Evolutionary conservation across 2,797 vertebrate genomes (phyloP).

Genomic region (Melanotaenia parkinsoni): DNA sequence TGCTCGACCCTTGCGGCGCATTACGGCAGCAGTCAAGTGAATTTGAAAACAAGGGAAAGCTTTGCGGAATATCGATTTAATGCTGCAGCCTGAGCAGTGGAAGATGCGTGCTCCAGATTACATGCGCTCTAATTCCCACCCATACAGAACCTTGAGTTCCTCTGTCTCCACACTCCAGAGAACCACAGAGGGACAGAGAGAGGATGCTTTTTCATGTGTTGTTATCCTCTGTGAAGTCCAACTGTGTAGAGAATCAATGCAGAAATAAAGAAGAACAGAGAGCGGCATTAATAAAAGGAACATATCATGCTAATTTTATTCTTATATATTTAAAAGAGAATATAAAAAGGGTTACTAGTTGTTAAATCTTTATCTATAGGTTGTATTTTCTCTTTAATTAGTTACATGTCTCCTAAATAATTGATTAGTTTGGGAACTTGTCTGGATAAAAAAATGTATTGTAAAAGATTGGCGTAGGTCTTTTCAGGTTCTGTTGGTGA

Average conservation of each 20-base stretch:
- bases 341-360: conserved; percentile 11
- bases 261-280: conserved; percentile 29
- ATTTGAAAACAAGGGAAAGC: conserved; percentile 91
- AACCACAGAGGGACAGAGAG: conserved; percentile 47
- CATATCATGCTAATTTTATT: conserved; percentile 35
- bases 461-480: conserved; percentile 6
- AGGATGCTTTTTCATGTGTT: conserved; percentile 63
- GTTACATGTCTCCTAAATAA: conserved; percentile 55
- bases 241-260: conserved; percentile 53
- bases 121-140: conserved; percentile 91
- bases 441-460: conserved; percentile 41
- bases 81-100: conserved; percentile 87
- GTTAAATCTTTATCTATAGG: conserved; percentile 27
- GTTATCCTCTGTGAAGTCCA: conserved; percentile 54
- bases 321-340: conserved; percentile 19
- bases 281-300: conserved; percentile 47
- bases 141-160: conserved; percentile 84
- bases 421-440: conserved; percentile 43
- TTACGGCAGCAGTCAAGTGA: conserved; percentile 91
- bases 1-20: conserved; percentile 86
- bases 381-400: conserved; percentile 56
- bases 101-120: conserved; percentile 90
- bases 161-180: conserved; percentile 80
- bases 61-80: conserved; percentile 96
- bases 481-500: conserved; percentile 2